Evolutionary conservation across 2,888 invertebrate species (phyloP).

Genomic region (Tetragonula carbonaria): DNA sequence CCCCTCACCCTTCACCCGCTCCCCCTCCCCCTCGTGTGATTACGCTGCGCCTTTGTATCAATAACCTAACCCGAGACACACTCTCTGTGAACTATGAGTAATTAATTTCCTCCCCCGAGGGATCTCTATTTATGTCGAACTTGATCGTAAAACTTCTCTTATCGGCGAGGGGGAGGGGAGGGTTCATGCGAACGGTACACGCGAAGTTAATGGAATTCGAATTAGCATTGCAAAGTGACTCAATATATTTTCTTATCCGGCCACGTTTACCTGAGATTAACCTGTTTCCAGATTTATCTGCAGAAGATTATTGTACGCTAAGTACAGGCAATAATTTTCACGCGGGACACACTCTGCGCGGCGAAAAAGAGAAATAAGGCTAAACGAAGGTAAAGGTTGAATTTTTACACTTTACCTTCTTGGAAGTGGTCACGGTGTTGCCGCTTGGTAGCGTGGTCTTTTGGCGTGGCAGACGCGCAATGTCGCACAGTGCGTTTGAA

Average conservation of each 20-base stretch:
- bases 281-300: background rate
- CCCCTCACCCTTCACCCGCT: background rate
- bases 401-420: too few relatives aligned
- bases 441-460: background rate
- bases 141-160: background rate
- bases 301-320: background rate
- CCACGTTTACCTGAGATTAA: background rate
- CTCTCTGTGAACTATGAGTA: constrained; percentile 5
- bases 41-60: constrained; percentile 30
- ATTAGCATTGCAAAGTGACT: background rate
- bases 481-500: background rate
- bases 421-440: background rate
- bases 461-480: too few relatives aligned
- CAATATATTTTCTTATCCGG: background rate
- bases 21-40: background rate
- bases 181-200: background rate
- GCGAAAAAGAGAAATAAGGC: too few relatives aligned
- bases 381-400: too few relatives aligned
- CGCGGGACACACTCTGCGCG: background rate
- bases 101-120: background rate
- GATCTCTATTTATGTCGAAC: background rate
- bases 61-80: background rate
- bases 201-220: constrained; percentile 1
- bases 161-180: background rate
- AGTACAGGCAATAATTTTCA: background rate